phyloP scores from a whole-genome alignment of 2,888 invertebrate genomes.

The Ceratothoa steindachneri region DNA sequence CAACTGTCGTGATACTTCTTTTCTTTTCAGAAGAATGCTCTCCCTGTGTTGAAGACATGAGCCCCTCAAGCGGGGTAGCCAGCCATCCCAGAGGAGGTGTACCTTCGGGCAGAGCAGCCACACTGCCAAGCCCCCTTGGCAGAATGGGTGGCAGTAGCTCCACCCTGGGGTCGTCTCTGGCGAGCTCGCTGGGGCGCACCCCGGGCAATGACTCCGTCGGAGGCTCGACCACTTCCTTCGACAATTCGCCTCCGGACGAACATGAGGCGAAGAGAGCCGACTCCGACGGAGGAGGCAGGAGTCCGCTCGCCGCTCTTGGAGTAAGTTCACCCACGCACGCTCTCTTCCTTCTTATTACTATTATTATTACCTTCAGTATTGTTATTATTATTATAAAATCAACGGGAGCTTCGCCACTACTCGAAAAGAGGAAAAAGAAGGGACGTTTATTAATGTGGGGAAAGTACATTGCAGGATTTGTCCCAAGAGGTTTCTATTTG shows the following conservation, averaged over 20 bases:
- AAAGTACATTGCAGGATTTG: too few species aligned
- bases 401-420: too few species aligned
- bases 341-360: too few species aligned
- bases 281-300: not conserved
- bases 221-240: not conserved
- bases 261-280: not conserved
- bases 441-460: too few species aligned
- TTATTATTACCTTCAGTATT: too few species aligned
- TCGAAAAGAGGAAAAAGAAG: too few species aligned
- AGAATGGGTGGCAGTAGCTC: not conserved
- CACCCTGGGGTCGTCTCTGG: not conserved
- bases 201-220: not conserved
- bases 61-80: not conserved
- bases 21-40: not conserved
- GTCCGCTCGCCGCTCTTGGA: not conserved
- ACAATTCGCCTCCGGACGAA: not conserved
- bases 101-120: not conserved
- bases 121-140: not conserved
- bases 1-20: too few species aligned
- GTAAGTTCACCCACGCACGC: not conserved
- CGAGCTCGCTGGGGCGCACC: not conserved
- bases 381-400: too few species aligned
- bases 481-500: too few species aligned
- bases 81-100: not conserved
- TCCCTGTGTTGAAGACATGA: not conserved